Percentiles rank a stretch among this genome's conserved stretches.
Evolutionary conservation across 2,113 vertebrate species (phyloP).

Genomic region (Campylomormyrus tamandua): DNA sequence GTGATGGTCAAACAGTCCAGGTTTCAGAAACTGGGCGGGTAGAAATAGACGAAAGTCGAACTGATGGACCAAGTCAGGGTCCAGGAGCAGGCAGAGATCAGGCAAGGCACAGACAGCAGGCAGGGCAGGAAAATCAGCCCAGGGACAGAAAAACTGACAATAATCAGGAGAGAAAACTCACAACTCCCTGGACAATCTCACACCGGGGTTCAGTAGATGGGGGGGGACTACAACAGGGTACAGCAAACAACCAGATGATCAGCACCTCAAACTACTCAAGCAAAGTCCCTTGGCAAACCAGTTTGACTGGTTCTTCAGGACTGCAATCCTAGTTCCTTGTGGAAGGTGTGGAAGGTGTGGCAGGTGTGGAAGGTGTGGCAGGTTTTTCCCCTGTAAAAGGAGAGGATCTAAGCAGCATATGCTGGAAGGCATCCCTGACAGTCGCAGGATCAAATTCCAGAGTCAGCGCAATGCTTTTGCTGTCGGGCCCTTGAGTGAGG

Average conservation of each 20-base stretch:
- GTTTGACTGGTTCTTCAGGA: not conserved
- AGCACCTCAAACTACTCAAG: not conserved
- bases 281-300: not conserved
- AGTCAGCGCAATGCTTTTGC: not conserved
- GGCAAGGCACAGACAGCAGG: too few relatives aligned
- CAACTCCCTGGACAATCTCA: not conserved
- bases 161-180: not conserved
- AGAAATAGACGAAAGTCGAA: not conserved
- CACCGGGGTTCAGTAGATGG: not conserved
- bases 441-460: not conserved
- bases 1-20: not conserved
- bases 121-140: not conserved
- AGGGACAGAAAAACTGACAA: not conserved
- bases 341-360: not conserved
- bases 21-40: not conserved
- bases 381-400: not conserved
- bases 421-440: not conserved
- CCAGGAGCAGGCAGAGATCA: not conserved
- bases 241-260: not conserved
- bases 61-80: not conserved
- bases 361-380: not conserved
- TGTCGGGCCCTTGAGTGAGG: not conserved
- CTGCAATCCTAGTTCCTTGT: not conserved
- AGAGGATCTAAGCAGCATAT: not conserved
- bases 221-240: not conserved